A percentile compares a stretch with the other conserved stretches of the same genome.
These are phyloP conservation scores for Athripsodes cinereus DNA, from an alignment of 2,888 invertebrate genomes.

Conservation along the genomic window DNA sequence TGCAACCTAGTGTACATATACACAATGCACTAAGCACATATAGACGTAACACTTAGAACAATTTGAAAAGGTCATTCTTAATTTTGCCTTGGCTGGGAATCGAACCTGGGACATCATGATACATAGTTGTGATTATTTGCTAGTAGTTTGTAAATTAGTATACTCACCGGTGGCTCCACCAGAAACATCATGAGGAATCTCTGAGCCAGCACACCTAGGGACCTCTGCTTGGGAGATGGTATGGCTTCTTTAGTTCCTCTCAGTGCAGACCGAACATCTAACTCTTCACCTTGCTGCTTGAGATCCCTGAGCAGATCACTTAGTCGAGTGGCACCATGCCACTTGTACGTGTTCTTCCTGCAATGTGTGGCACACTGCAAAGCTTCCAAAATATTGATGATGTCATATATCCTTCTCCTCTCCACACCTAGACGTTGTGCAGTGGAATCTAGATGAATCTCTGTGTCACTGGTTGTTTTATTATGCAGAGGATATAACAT, in stretches of 20 bases:
- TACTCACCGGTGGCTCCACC: conserved; percentile 55
- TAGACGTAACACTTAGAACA: too few species aligned
- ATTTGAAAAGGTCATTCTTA: too few species aligned
- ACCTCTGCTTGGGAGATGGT: conserved; percentile 55
- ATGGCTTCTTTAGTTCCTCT: conserved; percentile 45
- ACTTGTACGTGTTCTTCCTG: conserved; percentile 61
- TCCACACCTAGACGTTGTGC: conserved; percentile 59
- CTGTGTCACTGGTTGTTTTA: conserved; percentile 38
- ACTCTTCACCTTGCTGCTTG: conserved; percentile 52
- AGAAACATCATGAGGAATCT: conserved; percentile 67
- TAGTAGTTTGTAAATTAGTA: not conserved
- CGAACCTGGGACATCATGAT: too few species aligned
- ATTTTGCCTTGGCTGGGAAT: too few species aligned
- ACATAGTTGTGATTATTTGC: too few species aligned
- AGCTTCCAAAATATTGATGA: conserved; percentile 66
- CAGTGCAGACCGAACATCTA: conserved; percentile 49
- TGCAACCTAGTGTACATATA: too few species aligned
- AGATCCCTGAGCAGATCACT: conserved; percentile 54
- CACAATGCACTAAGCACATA: too few species aligned
- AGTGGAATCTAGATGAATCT: conserved; percentile 59
- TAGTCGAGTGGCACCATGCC: conserved; percentile 61
- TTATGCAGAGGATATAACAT: conserved; percentile 50
- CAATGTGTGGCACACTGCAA: conserved; percentile 62
- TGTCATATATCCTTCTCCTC: conserved; percentile 65
- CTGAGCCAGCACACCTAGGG: conserved; percentile 62